Conservation (phyloP, 2,888 invertebrate species). For the Pterostichus madidus region DNA sequence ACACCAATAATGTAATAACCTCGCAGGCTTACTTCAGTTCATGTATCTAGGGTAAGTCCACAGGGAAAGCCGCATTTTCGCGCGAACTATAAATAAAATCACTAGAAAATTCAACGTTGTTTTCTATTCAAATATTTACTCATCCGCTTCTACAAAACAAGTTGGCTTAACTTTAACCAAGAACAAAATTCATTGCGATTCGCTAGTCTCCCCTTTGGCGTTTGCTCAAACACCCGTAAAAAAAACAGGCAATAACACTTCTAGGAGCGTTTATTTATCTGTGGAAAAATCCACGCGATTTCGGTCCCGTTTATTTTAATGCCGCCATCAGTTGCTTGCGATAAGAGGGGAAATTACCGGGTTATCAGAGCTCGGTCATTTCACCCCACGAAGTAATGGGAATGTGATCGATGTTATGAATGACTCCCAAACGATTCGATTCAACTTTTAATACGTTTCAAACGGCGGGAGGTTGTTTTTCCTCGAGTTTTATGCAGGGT, state of each 20-base stretch:
- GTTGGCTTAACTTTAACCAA: not conserved
- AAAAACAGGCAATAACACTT: constrained; percentile 14
- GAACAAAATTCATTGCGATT: constrained; percentile 4
- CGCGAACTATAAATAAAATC: constrained; percentile 4
- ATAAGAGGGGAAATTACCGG: constrained; percentile 41
- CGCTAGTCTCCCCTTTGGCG: constrained; percentile 6
- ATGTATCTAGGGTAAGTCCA: not conserved
- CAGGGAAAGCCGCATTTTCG: not conserved
- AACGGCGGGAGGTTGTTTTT: not conserved
- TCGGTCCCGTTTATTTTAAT: constrained; percentile 47
- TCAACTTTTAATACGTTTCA: constrained; percentile 35
- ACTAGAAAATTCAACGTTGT: constrained; percentile 3
- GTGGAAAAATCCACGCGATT: constrained; percentile 38
- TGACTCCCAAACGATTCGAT: constrained; percentile 11
- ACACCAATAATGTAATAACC: not conserved
- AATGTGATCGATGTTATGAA: constrained; percentile 41
- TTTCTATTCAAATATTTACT: constrained; percentile 15
- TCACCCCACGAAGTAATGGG: constrained; percentile 28
- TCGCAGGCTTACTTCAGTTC: not conserved
- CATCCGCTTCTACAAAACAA: not conserved
- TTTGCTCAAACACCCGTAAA: constrained; percentile 4
- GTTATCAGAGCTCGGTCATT: constrained; percentile 3
- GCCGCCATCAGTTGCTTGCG: constrained; percentile 12
- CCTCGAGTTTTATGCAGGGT: not conserved
- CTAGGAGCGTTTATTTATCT: constrained; percentile 19